phyloP scores from a whole-genome alignment of 2,113 vertebrate genomes.

The Setophaga kirtlandii region DNA sequence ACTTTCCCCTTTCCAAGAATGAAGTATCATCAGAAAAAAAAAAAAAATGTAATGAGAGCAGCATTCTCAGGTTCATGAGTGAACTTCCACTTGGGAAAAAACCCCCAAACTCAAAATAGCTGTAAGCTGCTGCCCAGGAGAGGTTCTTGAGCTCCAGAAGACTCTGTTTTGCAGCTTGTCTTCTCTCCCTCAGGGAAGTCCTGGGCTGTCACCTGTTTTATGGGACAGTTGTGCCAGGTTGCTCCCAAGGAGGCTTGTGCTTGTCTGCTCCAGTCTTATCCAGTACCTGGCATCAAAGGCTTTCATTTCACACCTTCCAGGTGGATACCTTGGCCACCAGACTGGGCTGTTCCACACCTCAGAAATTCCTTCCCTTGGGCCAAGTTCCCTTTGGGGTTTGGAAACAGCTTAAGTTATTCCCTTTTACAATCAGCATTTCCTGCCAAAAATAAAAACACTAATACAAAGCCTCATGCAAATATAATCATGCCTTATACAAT shows the following conservation, averaged over 20 bases:
- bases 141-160: not conserved
- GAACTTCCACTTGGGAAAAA: not conserved
- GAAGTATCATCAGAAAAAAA: not conserved
- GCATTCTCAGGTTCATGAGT: not conserved
- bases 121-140: not conserved
- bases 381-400: not conserved
- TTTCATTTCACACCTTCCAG: not conserved
- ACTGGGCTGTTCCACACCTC: not conserved
- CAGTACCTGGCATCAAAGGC: not conserved
- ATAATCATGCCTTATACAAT: not conserved
- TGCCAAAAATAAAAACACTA: not conserved
- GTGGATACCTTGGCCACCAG: not conserved
- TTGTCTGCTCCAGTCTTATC: not conserved
- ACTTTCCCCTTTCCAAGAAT: not conserved
- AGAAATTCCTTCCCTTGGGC: not conserved
- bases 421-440: not conserved
- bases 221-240: not conserved
- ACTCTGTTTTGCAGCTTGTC: not conserved
- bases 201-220: not conserved
- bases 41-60: not conserved
- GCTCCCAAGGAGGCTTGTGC: not conserved
- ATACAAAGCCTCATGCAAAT: not conserved
- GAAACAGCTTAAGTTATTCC: not conserved
- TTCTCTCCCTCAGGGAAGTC: not conserved
- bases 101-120: rapidly evolving